These are phyloP conservation scores for Aphis gossypii DNA, from an alignment of 1,140 invertebrate species.

Conservation along the genomic window DNA sequence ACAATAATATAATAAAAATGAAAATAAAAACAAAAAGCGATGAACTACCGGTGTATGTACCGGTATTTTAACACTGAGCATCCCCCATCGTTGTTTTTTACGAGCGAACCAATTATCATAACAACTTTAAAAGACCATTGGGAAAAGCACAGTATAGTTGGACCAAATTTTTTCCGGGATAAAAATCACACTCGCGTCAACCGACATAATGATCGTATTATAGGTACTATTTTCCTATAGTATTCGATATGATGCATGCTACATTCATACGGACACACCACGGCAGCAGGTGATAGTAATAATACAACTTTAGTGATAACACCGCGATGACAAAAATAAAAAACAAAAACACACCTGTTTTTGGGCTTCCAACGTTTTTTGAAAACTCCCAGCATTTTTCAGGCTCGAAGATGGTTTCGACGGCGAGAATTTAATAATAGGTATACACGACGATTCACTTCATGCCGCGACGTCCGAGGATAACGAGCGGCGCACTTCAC, in stretches of 20 bases:
- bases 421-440: not conserved
- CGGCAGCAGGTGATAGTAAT: no score
- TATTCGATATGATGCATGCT: not conserved
- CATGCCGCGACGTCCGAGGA: not conserved
- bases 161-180: not conserved
- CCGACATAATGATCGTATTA: not conserved
- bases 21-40: no score
- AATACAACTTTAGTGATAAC: no score
- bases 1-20: not conserved
- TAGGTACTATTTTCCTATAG: not conserved
- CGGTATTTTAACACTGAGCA: not conserved
- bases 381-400: constrained; percentile 61
- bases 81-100: not conserved
- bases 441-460: not conserved
- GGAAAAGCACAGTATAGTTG: not conserved
- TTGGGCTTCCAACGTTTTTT: constrained; percentile 63
- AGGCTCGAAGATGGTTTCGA: no score
- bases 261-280: no score
- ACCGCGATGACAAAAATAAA: not conserved
- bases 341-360: constrained; percentile 53
- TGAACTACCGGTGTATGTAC: no score
- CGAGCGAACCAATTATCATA: not conserved
- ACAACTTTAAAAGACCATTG: not conserved
- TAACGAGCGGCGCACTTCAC: not conserved
- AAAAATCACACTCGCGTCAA: not conserved